phyloP scores from a whole-genome alignment of 2,113 vertebrate genomes.

The Tragelaphus buxtoni region DNA sequence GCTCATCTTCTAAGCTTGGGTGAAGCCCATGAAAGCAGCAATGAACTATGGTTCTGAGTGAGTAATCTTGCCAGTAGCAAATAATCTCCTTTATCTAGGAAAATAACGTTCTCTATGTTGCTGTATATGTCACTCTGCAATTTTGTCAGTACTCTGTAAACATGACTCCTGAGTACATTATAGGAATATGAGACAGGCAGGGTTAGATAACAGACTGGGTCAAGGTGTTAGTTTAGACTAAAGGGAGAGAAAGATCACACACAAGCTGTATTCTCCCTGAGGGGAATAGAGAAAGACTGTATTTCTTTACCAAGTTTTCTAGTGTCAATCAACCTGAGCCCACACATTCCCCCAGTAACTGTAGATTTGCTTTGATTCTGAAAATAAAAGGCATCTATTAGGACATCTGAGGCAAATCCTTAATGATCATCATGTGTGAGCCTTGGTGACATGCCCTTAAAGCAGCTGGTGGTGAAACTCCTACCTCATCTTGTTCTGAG shows the following conservation, averaged over 20 bases:
- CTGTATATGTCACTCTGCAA: not conserved
- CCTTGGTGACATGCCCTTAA: not conserved
- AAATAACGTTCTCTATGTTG: not conserved
- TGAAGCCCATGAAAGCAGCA: not conserved
- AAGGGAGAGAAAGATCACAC: not conserved
- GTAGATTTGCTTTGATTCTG: conserved; percentile 31
- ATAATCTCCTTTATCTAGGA: not conserved
- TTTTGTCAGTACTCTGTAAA: not conserved
- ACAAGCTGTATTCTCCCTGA: not conserved
- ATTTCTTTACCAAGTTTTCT: not conserved
- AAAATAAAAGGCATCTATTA: conserved; percentile 15
- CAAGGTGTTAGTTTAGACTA: not conserved
- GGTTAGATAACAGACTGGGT: not conserved
- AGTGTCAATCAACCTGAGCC: not conserved
- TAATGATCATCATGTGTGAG: conserved; percentile 28
- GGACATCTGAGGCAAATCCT: not conserved
- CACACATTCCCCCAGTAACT: not conserved
- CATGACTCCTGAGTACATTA: not conserved
- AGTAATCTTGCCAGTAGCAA: not conserved
- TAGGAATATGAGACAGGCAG: not conserved
- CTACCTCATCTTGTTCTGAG: not conserved
- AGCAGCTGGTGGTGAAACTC: conserved; percentile 8
- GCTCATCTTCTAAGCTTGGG: not conserved
- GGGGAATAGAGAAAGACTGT: not conserved
- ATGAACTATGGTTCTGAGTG: not conserved